These are phyloP conservation scores for Perdix hodgsoniae DNA, from an alignment of 2,797 vertebrate species.

Conservation along the genomic window DNA sequence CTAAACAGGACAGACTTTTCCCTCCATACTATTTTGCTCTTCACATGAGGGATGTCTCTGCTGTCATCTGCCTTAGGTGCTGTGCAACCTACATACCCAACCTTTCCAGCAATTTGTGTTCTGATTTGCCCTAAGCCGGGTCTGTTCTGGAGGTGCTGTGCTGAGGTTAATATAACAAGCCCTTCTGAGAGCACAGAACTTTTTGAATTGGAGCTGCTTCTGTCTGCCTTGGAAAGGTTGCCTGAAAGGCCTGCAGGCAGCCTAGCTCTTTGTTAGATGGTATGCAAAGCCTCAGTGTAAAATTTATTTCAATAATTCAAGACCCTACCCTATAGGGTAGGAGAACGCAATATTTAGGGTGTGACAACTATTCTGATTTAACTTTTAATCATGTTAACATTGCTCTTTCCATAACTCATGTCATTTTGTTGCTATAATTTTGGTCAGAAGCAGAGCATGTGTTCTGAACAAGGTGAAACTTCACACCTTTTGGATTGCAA, in stretches of 20 bases:
- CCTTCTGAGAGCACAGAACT: background rate
- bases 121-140: background rate
- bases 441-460: background rate
- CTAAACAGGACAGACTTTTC: background rate
- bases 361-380: background rate
- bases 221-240: background rate
- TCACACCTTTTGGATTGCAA: background rate
- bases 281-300: background rate
- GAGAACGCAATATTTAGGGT: background rate
- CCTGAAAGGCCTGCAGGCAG: background rate
- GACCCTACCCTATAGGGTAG: background rate
- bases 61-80: accelerated
- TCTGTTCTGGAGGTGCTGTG: background rate
- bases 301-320: background rate
- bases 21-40: background rate
- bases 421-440: background rate
- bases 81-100: background rate
- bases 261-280: background rate
- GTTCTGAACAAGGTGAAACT: background rate
- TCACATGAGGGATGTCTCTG: background rate
- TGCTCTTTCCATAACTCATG: background rate
- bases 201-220: background rate
- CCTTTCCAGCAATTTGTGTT: background rate
- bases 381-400: background rate
- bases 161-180: background rate